Conservation (phyloP, 2,797 vertebrate species). For the Furcifer pardalis region DNA sequence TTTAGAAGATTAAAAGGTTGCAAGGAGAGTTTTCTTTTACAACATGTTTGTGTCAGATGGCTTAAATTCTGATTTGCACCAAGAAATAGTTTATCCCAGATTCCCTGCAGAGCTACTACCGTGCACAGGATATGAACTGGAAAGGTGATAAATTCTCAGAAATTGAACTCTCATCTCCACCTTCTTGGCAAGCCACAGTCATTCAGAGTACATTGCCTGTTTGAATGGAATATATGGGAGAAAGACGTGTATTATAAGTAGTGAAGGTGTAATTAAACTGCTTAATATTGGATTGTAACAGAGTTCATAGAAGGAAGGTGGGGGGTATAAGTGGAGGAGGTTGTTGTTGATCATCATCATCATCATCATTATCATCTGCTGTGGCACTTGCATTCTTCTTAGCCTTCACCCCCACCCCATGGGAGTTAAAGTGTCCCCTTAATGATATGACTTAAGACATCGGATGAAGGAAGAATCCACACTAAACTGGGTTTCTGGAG, state of each 20-base stretch:
- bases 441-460: too few relatives aligned
- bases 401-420: too few relatives aligned
- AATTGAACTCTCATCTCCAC: neutral
- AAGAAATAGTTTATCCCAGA: neutral
- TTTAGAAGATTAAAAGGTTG: slow-evolving; percentile 35
- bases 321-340: too few relatives aligned
- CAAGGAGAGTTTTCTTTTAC: neutral
- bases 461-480: too few relatives aligned
- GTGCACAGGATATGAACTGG: neutral
- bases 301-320: neutral
- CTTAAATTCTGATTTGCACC: neutral
- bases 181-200: too few relatives aligned
- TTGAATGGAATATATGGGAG: too few relatives aligned
- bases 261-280: neutral
- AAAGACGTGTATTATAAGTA: neutral
- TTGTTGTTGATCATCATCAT: too few relatives aligned
- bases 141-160: neutral
- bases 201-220: too few relatives aligned
- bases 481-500: too few relatives aligned
- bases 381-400: too few relatives aligned
- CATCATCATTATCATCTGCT: neutral
- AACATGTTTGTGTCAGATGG: slow-evolving; percentile 1
- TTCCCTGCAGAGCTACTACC: neutral
- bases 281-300: neutral
- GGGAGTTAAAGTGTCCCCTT: too few relatives aligned